Percentiles rank a stretch among this genome's conserved stretches.
These are phyloP conservation scores for Dicrostonyx torquatus DNA, from an alignment of 2,797 vertebrate genomes.

Conservation along the genomic window DNA sequence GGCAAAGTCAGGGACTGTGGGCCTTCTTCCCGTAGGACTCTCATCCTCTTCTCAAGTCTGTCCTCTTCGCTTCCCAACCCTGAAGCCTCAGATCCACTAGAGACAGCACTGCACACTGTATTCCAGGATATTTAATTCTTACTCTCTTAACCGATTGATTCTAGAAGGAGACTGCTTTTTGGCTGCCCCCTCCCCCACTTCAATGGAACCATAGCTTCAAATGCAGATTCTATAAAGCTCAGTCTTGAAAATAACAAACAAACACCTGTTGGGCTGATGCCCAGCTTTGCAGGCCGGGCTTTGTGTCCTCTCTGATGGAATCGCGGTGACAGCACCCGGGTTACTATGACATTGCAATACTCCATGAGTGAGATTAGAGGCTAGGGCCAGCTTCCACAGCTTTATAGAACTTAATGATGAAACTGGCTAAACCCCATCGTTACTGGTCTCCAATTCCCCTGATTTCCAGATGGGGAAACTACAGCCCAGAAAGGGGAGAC, in stretches of 20 bases:
- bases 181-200: not conserved
- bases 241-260: not conserved
- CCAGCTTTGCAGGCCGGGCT: not conserved
- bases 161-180: not conserved
- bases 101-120: not conserved
- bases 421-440: not conserved
- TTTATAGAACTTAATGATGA: not conserved
- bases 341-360: constrained; percentile 14
- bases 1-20: rapidly evolving
- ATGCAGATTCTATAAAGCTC: not conserved
- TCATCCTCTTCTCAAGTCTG: not conserved
- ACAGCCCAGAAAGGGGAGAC: not conserved
- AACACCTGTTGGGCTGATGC: constrained; percentile 11
- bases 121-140: constrained; percentile 2
- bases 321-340: not conserved
- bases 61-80: not conserved
- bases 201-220: constrained; percentile 49
- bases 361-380: not conserved
- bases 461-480: not conserved
- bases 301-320: constrained; percentile 2
- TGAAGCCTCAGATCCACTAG: constrained; percentile 24
- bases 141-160: not conserved
- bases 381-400: not conserved
- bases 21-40: not conserved
- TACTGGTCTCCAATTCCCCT: not conserved